phyloP scores from a whole-genome alignment of 2,797 vertebrate genomes.

The Masticophis lateralis region DNA sequence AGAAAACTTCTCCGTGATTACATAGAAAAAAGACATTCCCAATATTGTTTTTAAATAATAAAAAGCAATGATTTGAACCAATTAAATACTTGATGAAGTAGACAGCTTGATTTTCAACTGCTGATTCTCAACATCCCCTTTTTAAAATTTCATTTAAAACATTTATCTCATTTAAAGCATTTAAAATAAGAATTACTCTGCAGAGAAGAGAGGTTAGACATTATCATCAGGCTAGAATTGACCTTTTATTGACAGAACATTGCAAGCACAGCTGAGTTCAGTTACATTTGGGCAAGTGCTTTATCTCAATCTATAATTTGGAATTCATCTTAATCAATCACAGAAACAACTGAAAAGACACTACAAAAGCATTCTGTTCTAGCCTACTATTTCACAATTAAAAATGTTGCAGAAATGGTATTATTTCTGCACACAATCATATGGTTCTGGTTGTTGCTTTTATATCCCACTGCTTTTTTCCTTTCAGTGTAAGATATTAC shows the following conservation, averaged over 20 bases:
- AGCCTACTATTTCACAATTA: neutral
- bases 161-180: neutral
- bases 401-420: neutral
- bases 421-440: neutral
- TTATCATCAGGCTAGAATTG: neutral
- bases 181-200: neutral
- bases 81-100: conserved; percentile 3
- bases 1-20: neutral
- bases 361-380: neutral
- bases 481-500: neutral
- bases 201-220: neutral
- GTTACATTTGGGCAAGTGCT: neutral
- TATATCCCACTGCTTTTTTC: neutral
- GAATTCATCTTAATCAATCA: neutral
- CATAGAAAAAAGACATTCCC: neutral
- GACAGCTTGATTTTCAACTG: neutral
- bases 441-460: neutral
- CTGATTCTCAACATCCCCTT: neutral
- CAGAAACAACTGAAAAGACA: neutral
- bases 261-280: neutral
- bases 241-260: neutral
- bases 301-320: neutral
- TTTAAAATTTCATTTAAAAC: neutral
- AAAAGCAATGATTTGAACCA: conserved; percentile 3
- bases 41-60: conserved; percentile 5